Base-by-base conservation (phyloP, 2,113 vertebrate genomes). In the Serilophus lunatus region DNA sequence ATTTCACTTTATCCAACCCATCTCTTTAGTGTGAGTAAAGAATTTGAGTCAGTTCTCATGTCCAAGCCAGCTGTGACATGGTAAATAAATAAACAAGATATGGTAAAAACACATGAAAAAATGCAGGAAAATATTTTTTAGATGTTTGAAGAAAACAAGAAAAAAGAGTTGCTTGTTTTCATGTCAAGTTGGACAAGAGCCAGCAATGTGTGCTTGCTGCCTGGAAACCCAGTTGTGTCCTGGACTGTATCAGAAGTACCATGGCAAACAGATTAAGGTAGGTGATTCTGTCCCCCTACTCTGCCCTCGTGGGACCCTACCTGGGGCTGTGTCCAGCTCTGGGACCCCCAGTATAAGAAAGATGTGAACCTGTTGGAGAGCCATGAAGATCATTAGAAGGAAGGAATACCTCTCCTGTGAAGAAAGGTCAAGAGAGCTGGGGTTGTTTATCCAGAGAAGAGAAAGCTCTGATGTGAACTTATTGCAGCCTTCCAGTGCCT, bases 141-240 rank as follows among this genome's bases (percentile, higher is more conserved):
- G 47, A 45, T 2, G 2, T 31, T 47, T 36, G 8, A 61, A 82
- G 79, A 56, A 76, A 90, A 44, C 7, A 13, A 50, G 45, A 9
- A 11, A 35, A 64, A 51, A 33, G 29, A 0, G 2, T 24, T 56
- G 20, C 8, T 61, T 86, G 29, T 76, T 82, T 64, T 71, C 22
- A 72, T 23, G 22, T 23, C 70, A 54, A 40, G n/a, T 25, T 0
- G 1, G 20, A 61, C 13, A 61, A 4, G 20, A 60, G 25, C n/a
- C 3, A 18, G 35, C 20, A 69, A 16, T 33, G 10, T 26, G 40
- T 0, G 0, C 17, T 35, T 35, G n/a, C 40, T 76, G 63, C 31
- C 38, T 33, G 40, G 63, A 54, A 77, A 70, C 47, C 35, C 71
- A 77, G 19, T 23, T 6, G 7, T 13, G 19, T 31, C 71, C 71